Evolutionary conservation across 2,113 vertebrate genomes (phyloP).

Genomic region (Hemiprocne comata): DNA sequence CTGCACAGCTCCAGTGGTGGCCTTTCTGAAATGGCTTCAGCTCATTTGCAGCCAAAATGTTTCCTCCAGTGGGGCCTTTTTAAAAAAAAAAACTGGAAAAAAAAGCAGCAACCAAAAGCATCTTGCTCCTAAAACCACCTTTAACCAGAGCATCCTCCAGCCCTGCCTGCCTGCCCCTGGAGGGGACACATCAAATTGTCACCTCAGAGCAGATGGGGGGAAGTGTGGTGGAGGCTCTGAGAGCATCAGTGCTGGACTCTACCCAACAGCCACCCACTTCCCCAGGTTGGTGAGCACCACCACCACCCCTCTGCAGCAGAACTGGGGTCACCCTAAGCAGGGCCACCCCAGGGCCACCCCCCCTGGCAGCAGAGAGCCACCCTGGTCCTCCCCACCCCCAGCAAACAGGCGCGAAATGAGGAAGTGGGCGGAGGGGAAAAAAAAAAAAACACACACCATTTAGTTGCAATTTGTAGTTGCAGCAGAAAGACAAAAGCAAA

Average conservation of each 20-base stretch:
- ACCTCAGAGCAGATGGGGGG: fast-evolving
- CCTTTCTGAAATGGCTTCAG: neutral
- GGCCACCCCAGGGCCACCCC: neutral
- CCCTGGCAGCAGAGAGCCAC: neutral
- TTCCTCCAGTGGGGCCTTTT: no score
- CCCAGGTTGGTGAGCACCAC: fast-evolving
- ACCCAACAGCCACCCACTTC: neutral
- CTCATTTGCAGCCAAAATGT: no score
- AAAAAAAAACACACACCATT: neutral
- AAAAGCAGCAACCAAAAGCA: neutral
- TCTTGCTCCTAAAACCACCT: neutral
- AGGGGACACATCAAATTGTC: neutral
- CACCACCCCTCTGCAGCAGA: neutral
- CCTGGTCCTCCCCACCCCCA: neutral
- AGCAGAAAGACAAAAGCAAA: neutral
- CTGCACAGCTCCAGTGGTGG: neutral
- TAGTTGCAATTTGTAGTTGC: neutral
- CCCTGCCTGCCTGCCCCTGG: neutral
- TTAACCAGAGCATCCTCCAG: neutral
- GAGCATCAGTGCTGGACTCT: neutral
- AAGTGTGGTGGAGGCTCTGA: neutral
- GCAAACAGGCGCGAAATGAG: neutral
- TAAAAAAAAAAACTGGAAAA: no score
- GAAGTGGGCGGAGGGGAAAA: conserved; percentile 38
- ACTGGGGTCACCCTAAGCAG: neutral